These are phyloP conservation scores for Lethocerus indicus DNA, from an alignment of 1,140 invertebrate species.

Conservation along the genomic window DNA sequence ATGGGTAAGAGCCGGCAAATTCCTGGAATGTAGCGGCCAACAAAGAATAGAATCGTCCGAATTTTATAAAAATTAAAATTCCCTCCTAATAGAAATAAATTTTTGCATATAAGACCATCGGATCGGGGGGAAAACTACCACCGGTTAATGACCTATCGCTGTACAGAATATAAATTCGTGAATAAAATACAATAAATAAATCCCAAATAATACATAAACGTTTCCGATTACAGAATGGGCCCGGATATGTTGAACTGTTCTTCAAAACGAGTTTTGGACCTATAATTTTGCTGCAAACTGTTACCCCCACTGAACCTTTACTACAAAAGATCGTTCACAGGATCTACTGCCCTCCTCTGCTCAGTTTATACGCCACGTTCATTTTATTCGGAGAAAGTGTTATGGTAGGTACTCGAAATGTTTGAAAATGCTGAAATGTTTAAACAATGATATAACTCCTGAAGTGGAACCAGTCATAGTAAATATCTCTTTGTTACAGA, in stretches of 20 bases:
- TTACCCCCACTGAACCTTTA: constrained; percentile 64
- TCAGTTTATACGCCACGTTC: constrained; percentile 45
- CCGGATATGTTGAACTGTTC: constrained; percentile 53
- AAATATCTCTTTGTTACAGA: constrained; percentile 37
- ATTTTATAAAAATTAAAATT: not conserved
- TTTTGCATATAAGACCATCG: not conserved
- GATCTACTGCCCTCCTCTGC: constrained; percentile 40
- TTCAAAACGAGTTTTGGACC: constrained; percentile 41
- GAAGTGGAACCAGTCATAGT: not conserved
- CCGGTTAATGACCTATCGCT: not conserved
- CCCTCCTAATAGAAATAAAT: not conserved
- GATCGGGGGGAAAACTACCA: not conserved
- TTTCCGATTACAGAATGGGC: constrained; percentile 47
- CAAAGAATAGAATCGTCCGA: not conserved
- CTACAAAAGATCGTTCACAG: constrained; percentile 61
- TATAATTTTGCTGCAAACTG: constrained; percentile 53
- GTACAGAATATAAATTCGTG: not conserved
- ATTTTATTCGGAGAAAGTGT: constrained; percentile 50
- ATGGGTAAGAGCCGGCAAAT: too few relatives aligned
- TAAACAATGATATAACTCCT: too few relatives aligned
- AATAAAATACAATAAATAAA: not conserved
- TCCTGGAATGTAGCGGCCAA: too few relatives aligned
- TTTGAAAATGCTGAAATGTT: not conserved
- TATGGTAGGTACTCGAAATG: constrained; percentile 41
- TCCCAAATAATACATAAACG: not conserved